Evolutionary conservation across 1,140 invertebrate genomes (phyloP).

Genomic region (Phthorimaea operculella): DNA sequence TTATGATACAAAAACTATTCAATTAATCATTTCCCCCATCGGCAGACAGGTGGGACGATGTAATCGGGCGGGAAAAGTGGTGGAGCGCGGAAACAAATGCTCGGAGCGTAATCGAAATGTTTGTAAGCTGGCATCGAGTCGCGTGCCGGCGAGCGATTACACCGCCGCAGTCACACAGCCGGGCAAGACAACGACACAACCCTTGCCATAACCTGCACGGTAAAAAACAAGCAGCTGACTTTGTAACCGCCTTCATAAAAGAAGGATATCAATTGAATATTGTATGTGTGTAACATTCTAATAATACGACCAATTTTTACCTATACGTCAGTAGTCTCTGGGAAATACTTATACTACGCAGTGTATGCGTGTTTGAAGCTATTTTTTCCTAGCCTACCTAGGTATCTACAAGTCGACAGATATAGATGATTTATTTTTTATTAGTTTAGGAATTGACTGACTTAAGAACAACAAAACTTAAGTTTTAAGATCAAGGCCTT

Average conservation of each 20-base stretch:
- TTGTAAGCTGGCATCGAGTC: constrained; percentile 48
- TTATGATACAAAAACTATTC: neutral
- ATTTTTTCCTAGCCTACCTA: no score
- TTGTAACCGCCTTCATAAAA: neutral
- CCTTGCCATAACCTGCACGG: neutral
- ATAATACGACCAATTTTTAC: no score
- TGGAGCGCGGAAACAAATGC: constrained; percentile 32
- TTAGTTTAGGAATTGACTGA: no score
- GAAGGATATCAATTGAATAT: no score
- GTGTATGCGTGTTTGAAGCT: no score
- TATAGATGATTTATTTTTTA: no score
- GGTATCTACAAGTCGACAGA: no score
- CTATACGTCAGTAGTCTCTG: no score
- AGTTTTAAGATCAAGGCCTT: no score
- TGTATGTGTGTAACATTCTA: no score
- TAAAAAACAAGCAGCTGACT: constrained; percentile 1
- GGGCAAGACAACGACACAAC: constrained; percentile 13
- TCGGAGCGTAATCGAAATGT: constrained; percentile 51
- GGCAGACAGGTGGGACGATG: constrained; percentile 13
- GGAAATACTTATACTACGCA: no score
- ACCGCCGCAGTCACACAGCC: constrained; percentile 15
- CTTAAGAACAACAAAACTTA: no score
- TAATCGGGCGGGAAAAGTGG: constrained; percentile 35
- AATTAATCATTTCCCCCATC: neutral
- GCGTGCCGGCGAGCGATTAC: constrained; percentile 43